These are phyloP conservation scores for Drosophila ananassae DNA, from an alignment of 1,140 invertebrate species.

Conservation along the genomic window DNA sequence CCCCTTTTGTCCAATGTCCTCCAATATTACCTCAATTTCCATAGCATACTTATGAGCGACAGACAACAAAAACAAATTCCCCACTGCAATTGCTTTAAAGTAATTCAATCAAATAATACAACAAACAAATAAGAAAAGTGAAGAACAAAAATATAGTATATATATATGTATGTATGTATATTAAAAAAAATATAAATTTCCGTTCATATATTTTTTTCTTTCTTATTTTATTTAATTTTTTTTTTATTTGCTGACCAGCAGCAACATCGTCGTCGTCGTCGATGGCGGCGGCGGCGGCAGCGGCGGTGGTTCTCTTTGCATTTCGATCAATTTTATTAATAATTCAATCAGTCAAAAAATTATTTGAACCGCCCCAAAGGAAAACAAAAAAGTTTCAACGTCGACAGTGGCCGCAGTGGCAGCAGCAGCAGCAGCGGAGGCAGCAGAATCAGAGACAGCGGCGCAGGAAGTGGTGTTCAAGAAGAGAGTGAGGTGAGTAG, in stretches of 20 bases:
- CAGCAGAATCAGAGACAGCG: neutral
- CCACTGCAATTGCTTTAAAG: conserved; percentile 28
- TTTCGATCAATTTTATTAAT: conserved; percentile 84
- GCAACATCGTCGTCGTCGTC: neutral
- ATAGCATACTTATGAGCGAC: conserved; percentile 21
- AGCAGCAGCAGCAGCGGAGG: conserved; percentile 1
- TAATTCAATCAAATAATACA: conserved; percentile 55
- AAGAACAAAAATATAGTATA: conserved; percentile 1
- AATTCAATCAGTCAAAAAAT: conserved; percentile 84
- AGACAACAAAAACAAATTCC: neutral
- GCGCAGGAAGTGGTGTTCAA: conserved; percentile 4
- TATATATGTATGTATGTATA: no score
- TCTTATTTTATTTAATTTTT: conserved; percentile 21
- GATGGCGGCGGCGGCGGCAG: neutral
- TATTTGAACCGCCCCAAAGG: conserved; percentile 82
- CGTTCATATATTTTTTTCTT: conserved; percentile 21
- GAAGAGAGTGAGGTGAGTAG: neutral
- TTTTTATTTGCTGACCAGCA: conserved; percentile 67
- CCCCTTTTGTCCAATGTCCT: neutral
- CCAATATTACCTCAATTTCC: neutral
- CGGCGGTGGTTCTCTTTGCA: conserved; percentile 66
- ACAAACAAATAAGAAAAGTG: conserved; percentile 20
- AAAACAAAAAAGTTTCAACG: conserved; percentile 77
- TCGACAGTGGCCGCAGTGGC: conserved; percentile 2
- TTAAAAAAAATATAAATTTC: conserved; percentile 29